Base-by-base conservation (phyloP, 1,140 invertebrate species). In the Drosophila pachea region DNA sequence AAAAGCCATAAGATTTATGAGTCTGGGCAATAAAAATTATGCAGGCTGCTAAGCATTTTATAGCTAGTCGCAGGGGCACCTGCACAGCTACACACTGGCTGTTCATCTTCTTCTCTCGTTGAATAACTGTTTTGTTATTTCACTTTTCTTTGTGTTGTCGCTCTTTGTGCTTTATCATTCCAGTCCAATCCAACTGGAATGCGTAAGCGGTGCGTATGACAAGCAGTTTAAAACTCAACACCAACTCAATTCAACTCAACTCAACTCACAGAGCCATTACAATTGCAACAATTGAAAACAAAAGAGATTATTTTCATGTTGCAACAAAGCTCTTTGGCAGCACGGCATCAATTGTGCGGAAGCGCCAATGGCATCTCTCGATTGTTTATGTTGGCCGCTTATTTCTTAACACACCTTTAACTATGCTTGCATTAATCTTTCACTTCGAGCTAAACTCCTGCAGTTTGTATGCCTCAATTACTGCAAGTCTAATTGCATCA, bases 1-100 rank as follows among this genome's bases (percentile, higher is more conserved):
- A 75, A 73, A 79, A 81, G 66, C 56, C 50, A 65, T 49, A 73
- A 84, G 79, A 83, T 78, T 84, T 83, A 83, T 84, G 55, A 66
- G 59, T 35, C 43, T 9, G 32, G 62, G 79, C 79, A 76, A 83
- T 70, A 79, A 83, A 83, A 83, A 84, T 84, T 84, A 79, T 74
- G 73, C 78, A 78, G 74, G 59, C 71, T 69, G 36, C 61, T 68
- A 63, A 83, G 71, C 78, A 82, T 68, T 76, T 79, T 66, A 78
- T 52, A 48, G 1, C 45, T 7, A 4, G 9, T 9, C 16, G 16
- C 45, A 29, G 9, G 31, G 9, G 31, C 50, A 45, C 16, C 16
- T 35, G 38, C 47, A 35, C 14, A 22, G 22, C 22, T 22, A 22
- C 22, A 16, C 40, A 38, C 45, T 32, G 48, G 7, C 29, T 9